Evolutionary conservation across 2,113 vertebrate species (phyloP).

Genomic region (Sphyrna mokarran): DNA sequence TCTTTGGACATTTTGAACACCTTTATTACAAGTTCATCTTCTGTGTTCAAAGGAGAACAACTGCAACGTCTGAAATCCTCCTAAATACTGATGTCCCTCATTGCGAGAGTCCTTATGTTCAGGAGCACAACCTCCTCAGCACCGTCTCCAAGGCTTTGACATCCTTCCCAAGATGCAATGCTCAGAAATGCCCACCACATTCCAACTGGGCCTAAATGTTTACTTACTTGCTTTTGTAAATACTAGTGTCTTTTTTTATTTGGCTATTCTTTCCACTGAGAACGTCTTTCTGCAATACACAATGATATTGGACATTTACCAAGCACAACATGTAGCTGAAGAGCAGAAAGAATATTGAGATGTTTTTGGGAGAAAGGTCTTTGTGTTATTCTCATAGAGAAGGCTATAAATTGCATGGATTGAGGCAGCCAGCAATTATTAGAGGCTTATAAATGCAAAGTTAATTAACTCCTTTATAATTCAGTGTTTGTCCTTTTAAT

Average conservation of each 20-base stretch:
- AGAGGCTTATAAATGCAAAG: neutral
- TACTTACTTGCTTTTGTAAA: neutral
- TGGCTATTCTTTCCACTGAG: neutral
- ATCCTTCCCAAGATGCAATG: neutral
- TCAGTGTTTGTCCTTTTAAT: conserved; percentile 16
- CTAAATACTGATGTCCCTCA: neutral
- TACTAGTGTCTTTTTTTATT: neutral
- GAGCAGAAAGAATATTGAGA: neutral
- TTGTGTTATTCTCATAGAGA: neutral
- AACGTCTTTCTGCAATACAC: neutral
- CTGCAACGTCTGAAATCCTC: neutral
- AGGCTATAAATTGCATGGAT: neutral
- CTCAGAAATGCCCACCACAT: neutral
- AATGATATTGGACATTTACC: neutral
- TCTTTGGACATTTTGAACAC: too few relatives aligned
- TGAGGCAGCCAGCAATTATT: neutral
- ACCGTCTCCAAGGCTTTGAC: neutral
- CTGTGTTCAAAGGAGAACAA: neutral
- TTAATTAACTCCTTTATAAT: conserved; percentile 2
- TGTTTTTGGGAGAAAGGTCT: neutral
- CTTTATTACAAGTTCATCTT: neutral
- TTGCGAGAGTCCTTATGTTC: neutral
- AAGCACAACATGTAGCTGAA: neutral
- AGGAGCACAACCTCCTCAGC: neutral
- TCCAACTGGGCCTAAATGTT: neutral